phyloP scores from a whole-genome alignment of 2,888 invertebrate genomes.

The Apotomis capreana region DNA sequence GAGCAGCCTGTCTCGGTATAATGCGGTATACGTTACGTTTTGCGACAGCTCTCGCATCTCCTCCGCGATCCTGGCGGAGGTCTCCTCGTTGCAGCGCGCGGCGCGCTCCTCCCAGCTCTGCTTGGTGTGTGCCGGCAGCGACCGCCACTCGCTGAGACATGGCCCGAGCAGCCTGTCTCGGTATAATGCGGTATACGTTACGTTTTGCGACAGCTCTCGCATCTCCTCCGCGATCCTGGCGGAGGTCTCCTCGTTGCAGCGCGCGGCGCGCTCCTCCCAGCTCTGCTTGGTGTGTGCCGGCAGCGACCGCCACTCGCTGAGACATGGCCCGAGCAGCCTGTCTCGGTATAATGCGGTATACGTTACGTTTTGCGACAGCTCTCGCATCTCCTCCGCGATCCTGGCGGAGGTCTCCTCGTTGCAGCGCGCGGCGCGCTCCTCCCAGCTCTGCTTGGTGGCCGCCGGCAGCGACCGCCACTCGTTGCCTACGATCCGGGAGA shows the following conservation, averaged over 20 bases:
- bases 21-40: no score
- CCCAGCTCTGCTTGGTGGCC: slow-evolving; percentile 95
- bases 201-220: slow-evolving; percentile 39
- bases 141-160: no score
- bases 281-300: slow-evolving; percentile 48
- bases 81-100: no score
- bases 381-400: slow-evolving; percentile 80
- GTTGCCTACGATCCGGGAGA: slow-evolving; percentile 88
- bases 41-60: no score
- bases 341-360: slow-evolving; percentile 43
- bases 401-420: slow-evolving; percentile 93
- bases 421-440: slow-evolving; percentile 94
- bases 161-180: no score
- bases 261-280: slow-evolving; percentile 96
- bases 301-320: slow-evolving; percentile 88
- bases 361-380: slow-evolving; percentile 72
- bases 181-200: no score
- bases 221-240: slow-evolving; percentile 84
- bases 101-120: slow-evolving; percentile 45
- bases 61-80: no score
- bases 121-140: no score
- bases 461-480: slow-evolving; percentile 97
- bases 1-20: no score
- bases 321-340: no score
- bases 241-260: slow-evolving; percentile 93